Evolutionary conservation across 1,140 invertebrate genomes (phyloP).

Genomic region (Riptortus pedestris): DNA sequence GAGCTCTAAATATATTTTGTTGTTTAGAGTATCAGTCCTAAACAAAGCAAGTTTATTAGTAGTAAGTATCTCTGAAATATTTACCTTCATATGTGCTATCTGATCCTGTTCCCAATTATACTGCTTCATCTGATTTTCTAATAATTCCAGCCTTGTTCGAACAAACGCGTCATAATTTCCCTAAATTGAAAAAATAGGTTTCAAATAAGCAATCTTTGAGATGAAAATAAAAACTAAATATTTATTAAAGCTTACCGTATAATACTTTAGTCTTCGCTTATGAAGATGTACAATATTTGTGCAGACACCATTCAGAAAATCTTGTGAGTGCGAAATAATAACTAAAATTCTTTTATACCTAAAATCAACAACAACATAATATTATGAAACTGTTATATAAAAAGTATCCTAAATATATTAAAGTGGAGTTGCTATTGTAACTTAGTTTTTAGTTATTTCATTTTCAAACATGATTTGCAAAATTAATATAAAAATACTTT

Average conservation of each 20-base stretch:
- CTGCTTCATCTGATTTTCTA: slow-evolving; percentile 98
- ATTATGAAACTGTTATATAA: no score
- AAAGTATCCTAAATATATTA: no score
- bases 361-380: slow-evolving; percentile 32
- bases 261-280: slow-evolving; percentile 88
- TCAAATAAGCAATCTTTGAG: neutral
- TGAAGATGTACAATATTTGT: slow-evolving; percentile 97
- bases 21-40: no score
- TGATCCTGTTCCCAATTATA: slow-evolving; percentile 99
- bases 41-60: no score
- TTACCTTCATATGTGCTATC: slow-evolving; percentile 95
- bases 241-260: slow-evolving; percentile 56
- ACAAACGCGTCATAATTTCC: slow-evolving; percentile 94
- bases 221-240: neutral
- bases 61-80: neutral
- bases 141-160: slow-evolving; percentile 78
- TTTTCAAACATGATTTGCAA: no score
- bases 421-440: no score
- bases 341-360: slow-evolving; percentile 94
- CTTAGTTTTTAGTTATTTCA: no score
- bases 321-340: slow-evolving; percentile 99
- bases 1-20: no score
- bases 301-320: slow-evolving; percentile 98
- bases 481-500: no score
- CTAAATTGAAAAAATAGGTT: slow-evolving; percentile 34